Conservation (phyloP, 2,113 vertebrate genomes). For the Bubo bubo region DNA sequence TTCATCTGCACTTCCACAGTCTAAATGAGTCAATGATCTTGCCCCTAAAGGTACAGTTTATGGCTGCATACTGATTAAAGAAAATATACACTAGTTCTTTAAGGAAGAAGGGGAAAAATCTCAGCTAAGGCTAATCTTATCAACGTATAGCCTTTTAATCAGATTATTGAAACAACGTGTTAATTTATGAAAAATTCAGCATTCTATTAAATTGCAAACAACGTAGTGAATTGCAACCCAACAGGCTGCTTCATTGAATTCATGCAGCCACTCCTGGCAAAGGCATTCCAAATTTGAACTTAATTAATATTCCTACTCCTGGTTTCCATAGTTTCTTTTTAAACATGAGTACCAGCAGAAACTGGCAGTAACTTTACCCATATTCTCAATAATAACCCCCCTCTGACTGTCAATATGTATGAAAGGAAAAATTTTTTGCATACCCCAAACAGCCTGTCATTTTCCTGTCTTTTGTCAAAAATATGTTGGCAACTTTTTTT, state of each 20-base stretch:
- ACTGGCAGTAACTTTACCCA: conserved; percentile 81
- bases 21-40: not conserved
- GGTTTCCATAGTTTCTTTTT: conserved; percentile 90
- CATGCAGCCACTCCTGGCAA: conserved; percentile 78
- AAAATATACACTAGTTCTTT: conserved; percentile 69
- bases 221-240: conserved; percentile 78
- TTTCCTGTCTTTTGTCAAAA: conserved; percentile 76
- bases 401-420: conserved; percentile 77
- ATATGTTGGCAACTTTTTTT: conserved; percentile 55
- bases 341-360: conserved; percentile 79
- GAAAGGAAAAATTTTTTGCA: conserved; percentile 74
- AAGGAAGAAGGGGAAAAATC: conserved; percentile 32
- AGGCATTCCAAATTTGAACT: conserved; percentile 84
- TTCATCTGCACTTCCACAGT: not conserved
- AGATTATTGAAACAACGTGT: conserved; percentile 83
- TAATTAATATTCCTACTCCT: conserved; percentile 86
- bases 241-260: conserved; percentile 82
- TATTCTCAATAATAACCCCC: conserved; percentile 85
- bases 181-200: conserved; percentile 80
- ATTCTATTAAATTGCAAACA: conserved; percentile 80
- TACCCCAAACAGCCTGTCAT: conserved; percentile 70
- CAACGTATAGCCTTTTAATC: conserved; percentile 81
- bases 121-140: conserved; percentile 72
- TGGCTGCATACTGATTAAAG: not conserved
- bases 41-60: not conserved